A percentile compares a stretch with the other conserved stretches of the same genome.
phyloP scores from a whole-genome alignment of 64 coral and sea anemone genomes.

The Pocillopora verrucosa region DNA sequence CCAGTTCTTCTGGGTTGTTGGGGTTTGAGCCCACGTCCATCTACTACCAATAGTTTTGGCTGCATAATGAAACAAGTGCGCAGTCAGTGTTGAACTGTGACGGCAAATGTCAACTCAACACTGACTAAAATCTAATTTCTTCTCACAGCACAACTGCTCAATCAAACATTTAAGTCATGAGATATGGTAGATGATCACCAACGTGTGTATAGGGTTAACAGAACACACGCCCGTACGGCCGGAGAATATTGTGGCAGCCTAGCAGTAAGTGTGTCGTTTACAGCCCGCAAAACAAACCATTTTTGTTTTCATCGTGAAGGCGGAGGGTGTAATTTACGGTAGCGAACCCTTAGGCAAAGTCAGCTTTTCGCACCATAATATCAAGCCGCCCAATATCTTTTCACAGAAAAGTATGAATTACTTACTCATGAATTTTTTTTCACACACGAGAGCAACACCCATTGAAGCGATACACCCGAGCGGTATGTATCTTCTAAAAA shows the following conservation, averaged over 20 bases:
- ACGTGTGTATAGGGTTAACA: no score
- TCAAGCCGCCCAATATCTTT: neutral
- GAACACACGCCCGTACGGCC: no score
- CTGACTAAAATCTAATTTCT: neutral
- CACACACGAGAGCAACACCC: constrained; percentile 44
- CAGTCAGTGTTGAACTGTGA: neutral
- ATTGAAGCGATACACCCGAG: constrained; percentile 12
- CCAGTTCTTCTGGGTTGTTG: neutral
- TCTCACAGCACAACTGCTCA: neutral
- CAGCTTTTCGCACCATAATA: no score
- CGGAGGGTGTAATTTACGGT: no score
- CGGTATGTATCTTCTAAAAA: neutral
- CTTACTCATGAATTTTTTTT: constrained; percentile 39
- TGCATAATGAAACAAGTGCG: neutral
- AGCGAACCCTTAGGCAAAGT: no score
- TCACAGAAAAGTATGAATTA: neutral
- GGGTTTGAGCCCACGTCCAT: constrained; percentile 9
- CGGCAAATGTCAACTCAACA: neutral
- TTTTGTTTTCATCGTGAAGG: no score
- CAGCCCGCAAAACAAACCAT: no score
- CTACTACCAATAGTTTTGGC: constrained; percentile 55
- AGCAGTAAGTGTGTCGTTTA: no score
- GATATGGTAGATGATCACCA: no score
- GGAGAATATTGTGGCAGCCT: no score
- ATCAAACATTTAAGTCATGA: no score